A percentile compares a stretch with the other conserved stretches of the same genome.
phyloP scores from a whole-genome alignment of 2,888 invertebrate genomes.

The Drosophila mayaguana region DNA sequence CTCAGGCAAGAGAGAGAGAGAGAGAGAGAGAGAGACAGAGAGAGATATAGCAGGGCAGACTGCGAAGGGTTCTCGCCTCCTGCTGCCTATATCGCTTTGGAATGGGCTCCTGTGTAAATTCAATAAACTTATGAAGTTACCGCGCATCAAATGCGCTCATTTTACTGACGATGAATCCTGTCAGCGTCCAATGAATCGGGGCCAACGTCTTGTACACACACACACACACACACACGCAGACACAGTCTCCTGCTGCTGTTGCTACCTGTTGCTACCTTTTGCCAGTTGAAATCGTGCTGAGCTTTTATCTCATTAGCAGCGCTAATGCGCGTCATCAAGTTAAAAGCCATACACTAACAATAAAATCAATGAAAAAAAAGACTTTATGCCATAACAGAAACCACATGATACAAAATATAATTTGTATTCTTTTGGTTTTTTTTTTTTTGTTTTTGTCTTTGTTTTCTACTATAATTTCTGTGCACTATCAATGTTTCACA shows the following conservation, averaged over 20 bases:
- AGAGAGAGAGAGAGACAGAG: constrained; percentile 19
- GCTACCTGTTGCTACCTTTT: constrained; percentile 32
- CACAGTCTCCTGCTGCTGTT: not conserved
- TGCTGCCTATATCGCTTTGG: not conserved
- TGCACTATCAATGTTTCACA: constrained; percentile 50
- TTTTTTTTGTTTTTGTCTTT: too few species aligned
- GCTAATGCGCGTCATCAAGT: constrained; percentile 3
- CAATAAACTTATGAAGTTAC: constrained; percentile 75
- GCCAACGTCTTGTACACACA: constrained; percentile 10
- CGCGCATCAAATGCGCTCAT: constrained; percentile 71
- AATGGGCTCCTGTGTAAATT: constrained; percentile 47
- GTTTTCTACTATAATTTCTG: not conserved
- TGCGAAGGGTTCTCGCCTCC: not conserved
- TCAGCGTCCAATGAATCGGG: constrained; percentile 8
- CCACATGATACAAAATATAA: not conserved
- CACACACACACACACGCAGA: not conserved
- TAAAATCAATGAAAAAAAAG: not conserved
- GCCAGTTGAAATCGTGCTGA: constrained; percentile 1
- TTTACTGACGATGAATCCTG: constrained; percentile 30
- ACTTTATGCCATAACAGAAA: not conserved
- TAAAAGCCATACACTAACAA: constrained; percentile 3
- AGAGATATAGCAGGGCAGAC: not conserved
- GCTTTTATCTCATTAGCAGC: constrained; percentile 25
- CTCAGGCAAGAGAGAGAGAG: constrained; percentile 13
- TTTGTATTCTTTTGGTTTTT: not conserved